Evolutionary conservation across 2,797 vertebrate species (phyloP).

Genomic region (Graptemys geographica): DNA sequence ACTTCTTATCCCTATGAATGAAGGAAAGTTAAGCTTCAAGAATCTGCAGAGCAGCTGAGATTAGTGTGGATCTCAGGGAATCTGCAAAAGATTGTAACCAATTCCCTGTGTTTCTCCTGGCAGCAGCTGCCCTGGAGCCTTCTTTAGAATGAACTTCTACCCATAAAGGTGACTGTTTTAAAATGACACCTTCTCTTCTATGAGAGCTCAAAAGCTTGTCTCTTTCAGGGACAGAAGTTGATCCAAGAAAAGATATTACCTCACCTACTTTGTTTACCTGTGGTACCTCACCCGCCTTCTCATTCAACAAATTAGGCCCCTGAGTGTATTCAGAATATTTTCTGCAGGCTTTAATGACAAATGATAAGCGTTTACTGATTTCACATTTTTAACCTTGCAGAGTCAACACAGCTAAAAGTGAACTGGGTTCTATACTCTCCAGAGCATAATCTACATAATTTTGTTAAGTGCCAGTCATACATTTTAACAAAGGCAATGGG

Average conservation of each 20-base stretch:
- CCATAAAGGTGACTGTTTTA: neutral
- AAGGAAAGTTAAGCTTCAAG: too few species aligned
- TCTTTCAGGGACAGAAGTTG: too few species aligned
- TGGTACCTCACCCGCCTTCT: neutral
- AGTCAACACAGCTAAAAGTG: neutral
- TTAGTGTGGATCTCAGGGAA: neutral
- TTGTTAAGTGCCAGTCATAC: slow-evolving; percentile 40
- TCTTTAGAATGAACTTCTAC: neutral
- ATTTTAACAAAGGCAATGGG: slow-evolving; percentile 22
- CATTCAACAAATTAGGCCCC: neutral
- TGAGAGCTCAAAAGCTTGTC: too few species aligned
- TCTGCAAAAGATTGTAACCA: neutral
- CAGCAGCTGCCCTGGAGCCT: accelerated
- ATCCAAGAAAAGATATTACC: too few species aligned
- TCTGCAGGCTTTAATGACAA: slow-evolving; percentile 43
- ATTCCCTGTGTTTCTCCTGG: neutral
- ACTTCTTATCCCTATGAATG: neutral
- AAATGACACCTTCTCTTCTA: neutral
- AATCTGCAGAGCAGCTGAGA: too few species aligned
- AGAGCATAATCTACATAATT: slow-evolving; percentile 14
- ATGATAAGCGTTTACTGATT: neutral
- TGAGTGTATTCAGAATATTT: neutral
- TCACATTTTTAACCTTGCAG: neutral
- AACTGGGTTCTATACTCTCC: slow-evolving; percentile 47
- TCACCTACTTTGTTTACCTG: too few species aligned